Evolutionary conservation across 2,888 invertebrate genomes (phyloP).

Genomic region (Apamea sordens): DNA sequence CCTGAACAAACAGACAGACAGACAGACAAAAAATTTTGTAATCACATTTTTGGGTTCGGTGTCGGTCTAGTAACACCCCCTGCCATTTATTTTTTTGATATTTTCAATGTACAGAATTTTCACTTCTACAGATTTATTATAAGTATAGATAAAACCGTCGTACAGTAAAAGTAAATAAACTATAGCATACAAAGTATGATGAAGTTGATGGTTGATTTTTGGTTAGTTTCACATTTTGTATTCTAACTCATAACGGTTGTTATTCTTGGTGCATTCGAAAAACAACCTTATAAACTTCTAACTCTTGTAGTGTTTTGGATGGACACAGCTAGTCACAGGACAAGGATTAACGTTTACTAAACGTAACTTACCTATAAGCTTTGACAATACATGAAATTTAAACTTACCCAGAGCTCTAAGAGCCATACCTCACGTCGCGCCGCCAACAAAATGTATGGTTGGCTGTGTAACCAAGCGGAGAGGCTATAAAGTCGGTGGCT

Average conservation of each 20-base stretch:
- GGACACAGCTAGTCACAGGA: not conserved
- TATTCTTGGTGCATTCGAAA: not conserved
- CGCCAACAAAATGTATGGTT: too few species aligned
- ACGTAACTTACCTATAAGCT: not conserved
- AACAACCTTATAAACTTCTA: not conserved
- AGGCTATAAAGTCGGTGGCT: too few species aligned
- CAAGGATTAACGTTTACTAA: not conserved
- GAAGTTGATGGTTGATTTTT: not conserved
- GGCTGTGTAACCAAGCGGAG: too few species aligned
- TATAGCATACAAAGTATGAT: not conserved
- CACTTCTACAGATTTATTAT: too few species aligned
- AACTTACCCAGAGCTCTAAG: not conserved
- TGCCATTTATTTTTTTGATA: too few species aligned
- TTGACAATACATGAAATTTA: not conserved
- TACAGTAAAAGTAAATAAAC: not conserved
- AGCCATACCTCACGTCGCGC: too few species aligned
- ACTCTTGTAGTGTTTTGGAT: not conserved
- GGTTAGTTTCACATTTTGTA: not conserved
- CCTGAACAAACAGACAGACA: too few species aligned
- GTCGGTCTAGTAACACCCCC: too few species aligned
- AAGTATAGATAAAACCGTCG: too few species aligned
- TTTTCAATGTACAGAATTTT: too few species aligned
- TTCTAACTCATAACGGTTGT: not conserved
- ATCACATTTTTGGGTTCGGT: too few species aligned
- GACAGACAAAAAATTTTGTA: too few species aligned